phyloP scores from a whole-genome alignment of 2,797 vertebrate species.

The Hirundo rustica region DNA sequence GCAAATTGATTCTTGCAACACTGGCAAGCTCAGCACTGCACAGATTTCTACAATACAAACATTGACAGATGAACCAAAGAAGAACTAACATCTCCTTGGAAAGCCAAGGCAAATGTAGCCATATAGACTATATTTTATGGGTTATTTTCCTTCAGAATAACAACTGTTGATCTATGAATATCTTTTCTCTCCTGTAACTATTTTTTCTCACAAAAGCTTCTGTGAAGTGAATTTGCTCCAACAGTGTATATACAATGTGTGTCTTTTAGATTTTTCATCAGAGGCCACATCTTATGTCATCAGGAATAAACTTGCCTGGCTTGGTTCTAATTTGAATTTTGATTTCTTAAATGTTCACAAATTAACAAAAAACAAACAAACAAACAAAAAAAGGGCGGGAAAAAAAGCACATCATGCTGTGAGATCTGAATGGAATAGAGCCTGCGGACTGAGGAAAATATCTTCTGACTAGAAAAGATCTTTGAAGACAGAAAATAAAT shows the following conservation, averaged over 20 bases:
- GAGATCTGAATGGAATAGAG: background rate
- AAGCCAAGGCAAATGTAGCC: background rate
- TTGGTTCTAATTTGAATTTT: background rate
- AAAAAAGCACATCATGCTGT: background rate
- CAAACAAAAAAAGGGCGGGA: too few species aligned
- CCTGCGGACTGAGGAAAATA: background rate
- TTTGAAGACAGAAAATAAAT: constrained; percentile 22
- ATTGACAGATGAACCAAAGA: background rate
- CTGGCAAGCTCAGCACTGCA: background rate
- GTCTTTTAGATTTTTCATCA: background rate
- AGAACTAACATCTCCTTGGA: background rate
- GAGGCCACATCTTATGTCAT: background rate
- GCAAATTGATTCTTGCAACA: background rate
- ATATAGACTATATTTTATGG: background rate
- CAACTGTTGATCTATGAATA: background rate
- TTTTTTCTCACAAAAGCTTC: background rate
- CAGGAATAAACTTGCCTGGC: background rate
- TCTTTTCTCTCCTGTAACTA: background rate
- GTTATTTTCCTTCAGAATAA: background rate
- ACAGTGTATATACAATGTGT: background rate
- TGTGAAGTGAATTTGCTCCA: background rate
- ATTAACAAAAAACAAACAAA: background rate
- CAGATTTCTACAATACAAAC: background rate
- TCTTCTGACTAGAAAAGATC: background rate
- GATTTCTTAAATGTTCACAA: background rate